Evolutionary conservation across 2,797 vertebrate genomes (phyloP).

Genomic region (Leptodactylus fallax): DNA sequence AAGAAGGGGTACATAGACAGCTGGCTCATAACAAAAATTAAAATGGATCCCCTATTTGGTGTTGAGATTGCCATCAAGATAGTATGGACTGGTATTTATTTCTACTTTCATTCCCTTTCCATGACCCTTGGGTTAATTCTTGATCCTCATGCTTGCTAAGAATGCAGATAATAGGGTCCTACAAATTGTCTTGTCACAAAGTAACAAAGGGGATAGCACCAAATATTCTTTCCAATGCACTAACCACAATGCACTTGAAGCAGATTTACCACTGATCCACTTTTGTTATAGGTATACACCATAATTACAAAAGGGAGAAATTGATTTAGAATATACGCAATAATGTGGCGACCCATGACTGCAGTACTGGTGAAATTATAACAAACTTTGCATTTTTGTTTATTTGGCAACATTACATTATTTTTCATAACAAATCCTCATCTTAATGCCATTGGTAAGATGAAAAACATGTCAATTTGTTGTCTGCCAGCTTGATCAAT

Average conservation of each 20-base stretch:
- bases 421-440: slow-evolving; percentile 16
- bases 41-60: no score
- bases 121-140: background rate
- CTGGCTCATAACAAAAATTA: no score
- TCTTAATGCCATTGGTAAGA: slow-evolving; percentile 53
- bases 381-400: background rate
- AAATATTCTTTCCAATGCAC: background rate
- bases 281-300: no score
- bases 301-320: background rate
- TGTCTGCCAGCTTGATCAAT: slow-evolving; percentile 49
- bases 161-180: background rate
- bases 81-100: background rate
- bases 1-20: no score
- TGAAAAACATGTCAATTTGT: slow-evolving; percentile 39
- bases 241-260: no score
- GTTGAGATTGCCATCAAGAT: no score
- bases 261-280: no score
- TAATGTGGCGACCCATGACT: background rate
- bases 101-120: no score
- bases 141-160: background rate
- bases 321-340: background rate
- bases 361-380: background rate
- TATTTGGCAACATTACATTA: background rate
- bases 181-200: background rate
- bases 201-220: background rate